Evolutionary conservation across 2,113 vertebrate genomes (phyloP).

Genomic region (Mesembrinibis cayennensis): DNA sequence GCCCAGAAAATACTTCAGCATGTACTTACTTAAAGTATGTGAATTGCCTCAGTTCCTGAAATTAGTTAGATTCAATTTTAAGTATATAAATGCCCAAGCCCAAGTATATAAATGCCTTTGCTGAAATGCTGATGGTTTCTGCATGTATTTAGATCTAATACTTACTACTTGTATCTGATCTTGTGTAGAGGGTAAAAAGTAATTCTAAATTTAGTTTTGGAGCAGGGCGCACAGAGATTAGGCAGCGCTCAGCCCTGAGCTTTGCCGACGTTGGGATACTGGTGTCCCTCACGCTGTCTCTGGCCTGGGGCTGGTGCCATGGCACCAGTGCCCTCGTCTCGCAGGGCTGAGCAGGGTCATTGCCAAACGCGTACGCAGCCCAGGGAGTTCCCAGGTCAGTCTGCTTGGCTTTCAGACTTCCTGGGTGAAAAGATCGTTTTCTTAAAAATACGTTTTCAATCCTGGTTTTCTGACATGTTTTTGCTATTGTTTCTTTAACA

Average conservation of each 20-base stretch:
- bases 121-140: neutral
- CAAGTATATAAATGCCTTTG: neutral
- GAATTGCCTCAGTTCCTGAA: constrained; percentile 14
- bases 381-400: neutral
- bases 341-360: rapidly evolving
- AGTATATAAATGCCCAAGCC: neutral
- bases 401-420: neutral
- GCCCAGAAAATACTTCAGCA: neutral
- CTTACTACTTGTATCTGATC: neutral
- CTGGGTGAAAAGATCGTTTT: rapidly evolving
- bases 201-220: neutral
- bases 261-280: rapidly evolving
- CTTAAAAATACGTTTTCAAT: rapidly evolving
- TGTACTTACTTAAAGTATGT: neutral
- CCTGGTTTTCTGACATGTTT: neutral
- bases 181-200: neutral
- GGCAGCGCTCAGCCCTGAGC: neutral
- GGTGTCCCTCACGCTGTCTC: neutral
- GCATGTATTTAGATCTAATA: rapidly evolving
- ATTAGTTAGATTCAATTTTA: neutral
- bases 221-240: neutral
- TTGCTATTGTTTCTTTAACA: constrained; percentile 48
- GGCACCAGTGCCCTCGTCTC: rapidly evolving
- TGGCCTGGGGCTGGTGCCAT: neutral
- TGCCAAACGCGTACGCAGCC: neutral